phyloP scores from a whole-genome alignment of 64 coral and sea anemone genomes.

The Porites lutea region DNA sequence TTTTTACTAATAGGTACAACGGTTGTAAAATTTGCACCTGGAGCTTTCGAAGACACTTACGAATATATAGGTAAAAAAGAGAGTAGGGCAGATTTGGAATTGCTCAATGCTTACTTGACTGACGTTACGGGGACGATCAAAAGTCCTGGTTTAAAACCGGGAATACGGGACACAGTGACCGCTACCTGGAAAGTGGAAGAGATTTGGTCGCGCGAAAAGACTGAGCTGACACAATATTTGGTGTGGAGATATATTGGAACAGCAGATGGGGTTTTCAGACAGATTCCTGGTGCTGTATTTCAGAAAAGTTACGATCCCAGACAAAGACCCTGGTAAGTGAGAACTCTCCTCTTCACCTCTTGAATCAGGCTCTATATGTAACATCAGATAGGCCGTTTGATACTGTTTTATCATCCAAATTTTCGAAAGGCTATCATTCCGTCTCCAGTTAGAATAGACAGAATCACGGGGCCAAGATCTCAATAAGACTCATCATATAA shows the following conservation, averaged over 20 bases:
- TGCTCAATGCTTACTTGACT: conserved; percentile 18
- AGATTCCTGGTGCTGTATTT: conserved; percentile 9
- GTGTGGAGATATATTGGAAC: conserved; percentile 80
- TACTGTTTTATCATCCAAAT: too few species aligned
- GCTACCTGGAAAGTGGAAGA: conserved; percentile 62
- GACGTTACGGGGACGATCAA: not conserved
- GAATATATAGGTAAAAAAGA: conserved; percentile 51
- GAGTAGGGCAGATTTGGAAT: conserved; percentile 7
- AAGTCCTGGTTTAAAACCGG: conserved; percentile 62
- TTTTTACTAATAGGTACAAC: conserved; percentile 31
- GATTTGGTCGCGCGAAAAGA: conserved; percentile 56
- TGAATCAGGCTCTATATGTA: too few species aligned
- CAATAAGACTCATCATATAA: too few species aligned
- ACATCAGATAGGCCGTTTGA: too few species aligned
- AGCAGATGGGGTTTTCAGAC: conserved; percentile 55
- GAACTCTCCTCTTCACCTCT: not conserved
- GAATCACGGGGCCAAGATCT: too few species aligned
- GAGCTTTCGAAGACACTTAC: conserved; percentile 21
- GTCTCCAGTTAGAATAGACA: too few species aligned
- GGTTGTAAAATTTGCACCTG: conserved; percentile 55
- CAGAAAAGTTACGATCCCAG: conserved; percentile 57
- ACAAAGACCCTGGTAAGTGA: conserved; percentile 64
- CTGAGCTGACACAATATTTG: conserved; percentile 60
- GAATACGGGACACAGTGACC: conserved; percentile 60
- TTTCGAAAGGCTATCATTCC: too few species aligned